Conservation (phyloP, 2,797 vertebrate species). For the Sebastes cheni region DNA sequence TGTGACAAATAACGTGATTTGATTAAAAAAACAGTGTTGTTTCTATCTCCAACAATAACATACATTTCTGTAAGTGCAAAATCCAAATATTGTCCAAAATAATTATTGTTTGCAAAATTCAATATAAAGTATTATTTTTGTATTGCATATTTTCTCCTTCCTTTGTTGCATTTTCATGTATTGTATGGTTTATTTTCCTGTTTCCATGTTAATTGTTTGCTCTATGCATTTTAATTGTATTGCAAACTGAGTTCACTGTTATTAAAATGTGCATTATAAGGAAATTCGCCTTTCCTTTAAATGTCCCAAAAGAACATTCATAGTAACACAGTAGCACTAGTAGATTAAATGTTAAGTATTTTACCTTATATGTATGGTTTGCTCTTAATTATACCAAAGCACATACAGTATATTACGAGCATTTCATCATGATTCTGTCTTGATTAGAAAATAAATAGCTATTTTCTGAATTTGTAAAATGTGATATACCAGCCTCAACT, state of each 20-base stretch:
- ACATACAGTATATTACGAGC: background rate
- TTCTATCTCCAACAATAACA: accelerated
- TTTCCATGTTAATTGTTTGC: background rate
- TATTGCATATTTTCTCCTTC: background rate
- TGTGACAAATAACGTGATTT: background rate
- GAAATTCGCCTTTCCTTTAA: background rate
- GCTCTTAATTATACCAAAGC: background rate
- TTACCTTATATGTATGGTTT: background rate
- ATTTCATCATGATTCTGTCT: background rate
- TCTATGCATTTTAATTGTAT: background rate
- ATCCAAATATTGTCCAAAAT: background rate
- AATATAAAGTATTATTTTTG: background rate
- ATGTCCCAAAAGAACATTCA: background rate
- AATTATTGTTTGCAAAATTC: background rate
- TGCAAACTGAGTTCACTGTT: background rate
- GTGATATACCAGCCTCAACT: background rate
- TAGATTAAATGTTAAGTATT: background rate
- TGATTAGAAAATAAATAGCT: background rate
- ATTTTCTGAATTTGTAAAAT: background rate
- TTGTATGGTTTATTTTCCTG: background rate
- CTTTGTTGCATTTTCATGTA: background rate
- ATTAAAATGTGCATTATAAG: background rate
- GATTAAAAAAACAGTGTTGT: background rate
- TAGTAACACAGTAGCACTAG: background rate
- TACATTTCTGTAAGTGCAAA: background rate